Conservation (phyloP, 2,888 invertebrate genomes). For the Tyria jacobaeae region DNA sequence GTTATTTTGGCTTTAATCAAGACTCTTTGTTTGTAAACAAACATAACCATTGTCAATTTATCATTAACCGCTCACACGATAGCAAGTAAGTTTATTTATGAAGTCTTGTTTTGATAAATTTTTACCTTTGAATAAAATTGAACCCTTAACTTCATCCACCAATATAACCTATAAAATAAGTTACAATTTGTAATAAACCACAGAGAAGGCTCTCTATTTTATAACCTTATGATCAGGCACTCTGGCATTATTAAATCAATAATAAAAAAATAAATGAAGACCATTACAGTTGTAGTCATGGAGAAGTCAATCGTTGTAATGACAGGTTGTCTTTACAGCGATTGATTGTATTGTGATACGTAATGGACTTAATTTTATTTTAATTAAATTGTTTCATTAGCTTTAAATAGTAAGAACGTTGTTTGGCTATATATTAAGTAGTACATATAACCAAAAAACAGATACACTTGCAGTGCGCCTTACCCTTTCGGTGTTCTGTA, state of each 20-base stretch:
- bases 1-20: too few relatives aligned
- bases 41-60: too few relatives aligned
- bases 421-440: slow-evolving; percentile 28
- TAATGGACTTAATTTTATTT: slow-evolving; percentile 32
- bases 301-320: slow-evolving; percentile 58
- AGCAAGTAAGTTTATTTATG: not conserved
- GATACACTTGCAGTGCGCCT: slow-evolving; percentile 21
- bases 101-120: not conserved
- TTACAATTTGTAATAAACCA: not conserved
- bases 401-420: slow-evolving; percentile 35
- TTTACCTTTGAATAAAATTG: slow-evolving; percentile 75
- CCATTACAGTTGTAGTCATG: slow-evolving; percentile 58
- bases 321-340: slow-evolving; percentile 45
- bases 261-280: slow-evolving; percentile 53
- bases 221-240: not conserved
- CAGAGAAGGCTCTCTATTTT: not conserved
- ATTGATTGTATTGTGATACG: too few relatives aligned
- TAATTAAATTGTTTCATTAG: slow-evolving; percentile 33
- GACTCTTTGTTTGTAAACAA: not conserved
- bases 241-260: slow-evolving; percentile 33
- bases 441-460: slow-evolving; percentile 31
- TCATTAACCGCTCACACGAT: too few relatives aligned
- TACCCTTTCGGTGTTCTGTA: slow-evolving; percentile 28
- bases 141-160: slow-evolving; percentile 72
- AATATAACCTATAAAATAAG: slow-evolving; percentile 63